phyloP scores from a whole-genome alignment of 2,113 vertebrate species.

The Oreochromis niloticus region DNA sequence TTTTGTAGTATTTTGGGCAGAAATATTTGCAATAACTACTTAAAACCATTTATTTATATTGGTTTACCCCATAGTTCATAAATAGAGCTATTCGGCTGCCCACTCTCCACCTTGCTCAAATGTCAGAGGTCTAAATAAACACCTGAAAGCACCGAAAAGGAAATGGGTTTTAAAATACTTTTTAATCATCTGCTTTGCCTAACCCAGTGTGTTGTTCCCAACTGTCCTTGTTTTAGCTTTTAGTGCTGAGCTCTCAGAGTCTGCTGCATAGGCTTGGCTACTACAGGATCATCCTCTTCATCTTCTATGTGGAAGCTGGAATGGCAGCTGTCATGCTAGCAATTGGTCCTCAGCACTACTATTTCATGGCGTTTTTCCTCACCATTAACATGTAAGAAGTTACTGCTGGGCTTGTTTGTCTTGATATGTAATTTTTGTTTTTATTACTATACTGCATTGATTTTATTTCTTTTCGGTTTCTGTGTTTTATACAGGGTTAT shows the following conservation, averaged over 20 bases:
- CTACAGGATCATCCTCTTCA: slow-evolving; percentile 83
- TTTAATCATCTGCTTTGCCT: not conserved
- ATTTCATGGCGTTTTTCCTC: slow-evolving; percentile 81
- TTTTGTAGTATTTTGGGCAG: not conserved
- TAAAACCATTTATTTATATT: not conserved
- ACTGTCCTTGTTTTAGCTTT: slow-evolving; percentile 69
- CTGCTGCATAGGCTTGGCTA: slow-evolving; percentile 79
- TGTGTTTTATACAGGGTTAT: slow-evolving; percentile 71
- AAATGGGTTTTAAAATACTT: not conserved
- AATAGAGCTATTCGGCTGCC: not conserved
- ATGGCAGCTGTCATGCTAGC: slow-evolving; percentile 75
- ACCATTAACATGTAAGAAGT: slow-evolving; percentile 80
- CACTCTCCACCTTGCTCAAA: not conserved
- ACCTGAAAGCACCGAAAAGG: not conserved
- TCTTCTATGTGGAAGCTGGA: slow-evolving; percentile 80
- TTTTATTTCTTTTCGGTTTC: not conserved
- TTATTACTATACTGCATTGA: not conserved
- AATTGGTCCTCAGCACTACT: slow-evolving; percentile 78
- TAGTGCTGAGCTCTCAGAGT: slow-evolving; percentile 79
- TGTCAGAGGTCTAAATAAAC: not conserved
- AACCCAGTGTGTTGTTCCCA: not conserved
- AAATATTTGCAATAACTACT: not conserved
- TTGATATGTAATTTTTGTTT: not conserved
- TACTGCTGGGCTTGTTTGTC: not conserved
- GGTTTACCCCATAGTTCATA: not conserved